A percentile compares a stretch with the other conserved stretches of the same genome.
These are phyloP conservation scores for Maconellicoccus hirsutus DNA, from an alignment of 1,140 invertebrate species.

Conservation along the genomic window DNA sequence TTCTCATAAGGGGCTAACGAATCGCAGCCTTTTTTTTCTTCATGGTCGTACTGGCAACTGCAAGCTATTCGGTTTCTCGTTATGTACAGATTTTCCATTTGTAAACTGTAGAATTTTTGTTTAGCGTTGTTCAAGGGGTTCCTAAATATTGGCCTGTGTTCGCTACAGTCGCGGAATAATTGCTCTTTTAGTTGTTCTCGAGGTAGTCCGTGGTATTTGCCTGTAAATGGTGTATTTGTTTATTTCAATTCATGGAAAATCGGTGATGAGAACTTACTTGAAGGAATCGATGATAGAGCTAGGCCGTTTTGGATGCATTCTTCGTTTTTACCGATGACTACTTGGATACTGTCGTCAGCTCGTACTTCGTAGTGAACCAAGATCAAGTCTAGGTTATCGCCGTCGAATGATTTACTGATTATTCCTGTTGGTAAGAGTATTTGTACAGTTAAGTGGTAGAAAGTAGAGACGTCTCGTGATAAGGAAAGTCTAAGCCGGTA, in stretches of 20 bases:
- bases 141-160: neutral
- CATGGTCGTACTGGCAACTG: neutral
- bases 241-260: neutral
- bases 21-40: neutral
- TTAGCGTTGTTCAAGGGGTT: neutral
- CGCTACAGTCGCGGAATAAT: neutral
- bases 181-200: neutral
- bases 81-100: neutral
- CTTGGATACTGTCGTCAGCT: neutral
- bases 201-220: neutral
- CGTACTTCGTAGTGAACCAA: neutral
- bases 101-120: neutral
- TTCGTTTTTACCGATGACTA: neutral
- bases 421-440: neutral
- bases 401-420: neutral
- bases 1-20: neutral
- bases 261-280: neutral
- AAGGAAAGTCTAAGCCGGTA: no score
- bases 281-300: neutral
- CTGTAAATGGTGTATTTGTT: neutral
- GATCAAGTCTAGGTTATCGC: neutral
- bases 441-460: no score
- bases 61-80: neutral
- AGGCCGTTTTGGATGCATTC: neutral
- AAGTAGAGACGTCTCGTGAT: no score